Conservation (phyloP, 2,113 vertebrate species). For the Mohoua ochrocephala region DNA sequence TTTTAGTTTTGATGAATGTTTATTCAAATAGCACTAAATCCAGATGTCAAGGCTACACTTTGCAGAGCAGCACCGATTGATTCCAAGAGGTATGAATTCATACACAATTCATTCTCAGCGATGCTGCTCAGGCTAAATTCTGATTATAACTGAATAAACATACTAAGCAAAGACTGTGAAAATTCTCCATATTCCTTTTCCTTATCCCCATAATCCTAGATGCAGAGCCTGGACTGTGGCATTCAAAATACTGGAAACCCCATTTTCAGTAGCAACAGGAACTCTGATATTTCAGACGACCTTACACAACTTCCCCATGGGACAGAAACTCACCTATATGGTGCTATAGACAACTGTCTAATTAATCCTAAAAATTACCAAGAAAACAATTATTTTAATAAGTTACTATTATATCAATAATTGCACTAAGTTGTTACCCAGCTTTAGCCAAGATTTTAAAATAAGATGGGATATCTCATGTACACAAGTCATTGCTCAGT, state of each 20-base stretch:
- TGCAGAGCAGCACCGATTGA: background rate
- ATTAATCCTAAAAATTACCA: background rate
- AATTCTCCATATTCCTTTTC: background rate
- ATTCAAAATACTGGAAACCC: background rate
- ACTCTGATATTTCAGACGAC: background rate
- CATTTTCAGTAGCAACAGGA: background rate
- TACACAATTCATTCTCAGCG: background rate
- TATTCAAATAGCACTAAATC: background rate
- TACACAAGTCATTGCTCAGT: background rate
- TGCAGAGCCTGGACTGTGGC: background rate
- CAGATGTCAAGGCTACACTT: background rate
- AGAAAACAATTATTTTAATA: background rate
- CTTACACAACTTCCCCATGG: background rate
- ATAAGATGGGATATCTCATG: background rate
- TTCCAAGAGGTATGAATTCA: background rate
- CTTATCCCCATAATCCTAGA: background rate
- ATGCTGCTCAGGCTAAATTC: background rate
- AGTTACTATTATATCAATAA: background rate
- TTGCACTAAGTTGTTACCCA: background rate
- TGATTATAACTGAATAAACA: background rate
- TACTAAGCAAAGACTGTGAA: background rate
- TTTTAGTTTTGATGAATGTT: background rate
- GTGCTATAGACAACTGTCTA: background rate
- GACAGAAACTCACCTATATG: background rate
- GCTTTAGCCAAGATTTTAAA: background rate